Conservation (phyloP, 1,140 invertebrate species). For the Heterodera schachtii region DNA sequence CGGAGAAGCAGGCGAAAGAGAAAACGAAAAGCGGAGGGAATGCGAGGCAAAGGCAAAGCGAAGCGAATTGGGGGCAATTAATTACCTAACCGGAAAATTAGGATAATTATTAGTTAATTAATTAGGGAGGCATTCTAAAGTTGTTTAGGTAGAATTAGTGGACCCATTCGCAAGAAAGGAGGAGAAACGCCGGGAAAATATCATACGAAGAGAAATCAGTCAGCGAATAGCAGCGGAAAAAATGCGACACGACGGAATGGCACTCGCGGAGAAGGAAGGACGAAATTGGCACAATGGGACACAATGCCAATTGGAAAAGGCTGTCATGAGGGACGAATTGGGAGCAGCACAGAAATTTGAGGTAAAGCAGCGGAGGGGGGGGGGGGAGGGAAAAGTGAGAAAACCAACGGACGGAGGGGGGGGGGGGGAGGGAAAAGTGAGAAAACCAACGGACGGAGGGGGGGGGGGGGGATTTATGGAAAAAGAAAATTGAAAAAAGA, state of each 20-base stretch:
- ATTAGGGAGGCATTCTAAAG: no score
- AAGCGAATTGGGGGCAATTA: no score
- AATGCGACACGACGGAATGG: neutral
- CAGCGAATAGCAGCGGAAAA: neutral
- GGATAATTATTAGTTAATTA: no score
- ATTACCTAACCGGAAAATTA: no score
- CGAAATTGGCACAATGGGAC: neutral
- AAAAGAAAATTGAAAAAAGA: neutral
- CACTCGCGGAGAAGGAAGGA: neutral
- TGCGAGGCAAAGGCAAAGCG: neutral
- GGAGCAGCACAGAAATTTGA: slow-evolving; percentile 1
- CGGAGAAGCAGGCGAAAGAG: neutral
- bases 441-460: no score
- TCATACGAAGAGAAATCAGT: neutral
- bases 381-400: no score
- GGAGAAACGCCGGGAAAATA: neutral
- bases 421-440: no score
- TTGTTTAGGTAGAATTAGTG: no score
- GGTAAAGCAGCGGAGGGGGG: neutral
- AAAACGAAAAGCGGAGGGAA: neutral
- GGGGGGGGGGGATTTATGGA: neutral
- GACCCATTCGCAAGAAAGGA: neutral
- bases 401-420: no score
- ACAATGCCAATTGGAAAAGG: neutral
- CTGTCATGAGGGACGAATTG: neutral